Base-by-base conservation (phyloP, 2,113 vertebrate species). In the Reinhardtius hippoglossoides region DNA sequence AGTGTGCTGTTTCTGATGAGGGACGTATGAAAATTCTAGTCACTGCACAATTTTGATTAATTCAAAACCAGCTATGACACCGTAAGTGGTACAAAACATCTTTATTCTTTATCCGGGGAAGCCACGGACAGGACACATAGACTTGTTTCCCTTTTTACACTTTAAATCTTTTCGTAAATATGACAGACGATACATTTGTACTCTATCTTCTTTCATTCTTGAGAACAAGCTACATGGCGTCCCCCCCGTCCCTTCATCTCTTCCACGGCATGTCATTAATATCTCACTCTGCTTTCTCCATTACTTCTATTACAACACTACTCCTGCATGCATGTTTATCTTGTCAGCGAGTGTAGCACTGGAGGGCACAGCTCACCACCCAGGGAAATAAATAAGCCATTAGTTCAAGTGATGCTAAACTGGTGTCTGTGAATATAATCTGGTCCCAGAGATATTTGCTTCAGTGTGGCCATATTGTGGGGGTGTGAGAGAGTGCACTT, bases 381-480 rank as follows among this genome's bases (percentile, higher is more conserved):
- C 18, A 18, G 52, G 57, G 61, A 80, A 74, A 84, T 66, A 79
- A 67, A 55, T 75, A 56, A 68, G 55, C 55, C 58, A 82, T 74
- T 67, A 52, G 66, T 67, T 76, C 64, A 76, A 84, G 58, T 73
- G 66, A 75, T 42, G 79, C 67, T 83, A 81, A 88, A 86, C 74
- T 78, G 78, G 15, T 80, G 65, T 73, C 69, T 62, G 42, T 61
- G 59, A 63, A 57, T 69, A 57, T 67, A 55, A 84, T 72, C 75
- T 44, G 31, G 55, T 78, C 60, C 44, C 26, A 46, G 18, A 78
- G 62, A 69, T 73, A 67, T 75, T 52, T 85, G 60, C 66, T 67
- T 81, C 20, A 55, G 73, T 4, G 6, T 31, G 31, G 31, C 31
- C 31, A 31, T 81, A 63, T 56, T 78, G 52, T 74, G 44, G 67